Evolutionary conservation across 1,140 invertebrate genomes (phyloP).

Genomic region (Neotoxoptera formosana): DNA sequence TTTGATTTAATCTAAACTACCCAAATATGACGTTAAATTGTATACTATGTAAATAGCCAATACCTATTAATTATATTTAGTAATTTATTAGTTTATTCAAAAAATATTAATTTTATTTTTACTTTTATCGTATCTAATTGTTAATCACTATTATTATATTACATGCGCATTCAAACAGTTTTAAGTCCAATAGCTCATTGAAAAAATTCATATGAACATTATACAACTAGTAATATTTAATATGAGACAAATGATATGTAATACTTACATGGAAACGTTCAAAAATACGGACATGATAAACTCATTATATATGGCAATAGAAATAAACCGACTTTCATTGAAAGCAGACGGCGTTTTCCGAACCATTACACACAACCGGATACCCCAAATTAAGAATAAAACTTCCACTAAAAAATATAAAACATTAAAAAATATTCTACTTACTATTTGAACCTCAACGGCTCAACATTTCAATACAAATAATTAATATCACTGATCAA

Average conservation of each 20-base stretch:
- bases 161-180: not conserved
- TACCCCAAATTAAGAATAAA: constrained; percentile 92
- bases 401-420: constrained; percentile 78
- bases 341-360: constrained; percentile 95
- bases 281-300: constrained; percentile 93
- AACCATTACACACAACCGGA: constrained; percentile 92
- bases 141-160: not conserved
- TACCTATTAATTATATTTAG: not conserved
- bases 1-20: too few relatives aligned
- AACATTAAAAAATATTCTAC: too few relatives aligned
- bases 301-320: constrained; percentile 97
- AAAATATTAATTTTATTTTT: not conserved
- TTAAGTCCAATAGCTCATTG: not conserved
- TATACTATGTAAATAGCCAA: too few relatives aligned
- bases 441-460: not conserved
- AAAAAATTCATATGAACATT: not conserved
- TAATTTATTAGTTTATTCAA: not conserved
- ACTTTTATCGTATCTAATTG: not conserved
- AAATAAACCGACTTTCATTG: constrained; percentile 96
- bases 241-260: not conserved
- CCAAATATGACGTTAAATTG: too few relatives aligned
- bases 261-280: constrained; percentile 93
- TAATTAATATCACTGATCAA: not conserved
- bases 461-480: not conserved
- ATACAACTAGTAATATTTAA: not conserved